These are phyloP conservation scores for Mya arenaria DNA, from an alignment of 1,140 invertebrate genomes.

Conservation along the genomic window DNA sequence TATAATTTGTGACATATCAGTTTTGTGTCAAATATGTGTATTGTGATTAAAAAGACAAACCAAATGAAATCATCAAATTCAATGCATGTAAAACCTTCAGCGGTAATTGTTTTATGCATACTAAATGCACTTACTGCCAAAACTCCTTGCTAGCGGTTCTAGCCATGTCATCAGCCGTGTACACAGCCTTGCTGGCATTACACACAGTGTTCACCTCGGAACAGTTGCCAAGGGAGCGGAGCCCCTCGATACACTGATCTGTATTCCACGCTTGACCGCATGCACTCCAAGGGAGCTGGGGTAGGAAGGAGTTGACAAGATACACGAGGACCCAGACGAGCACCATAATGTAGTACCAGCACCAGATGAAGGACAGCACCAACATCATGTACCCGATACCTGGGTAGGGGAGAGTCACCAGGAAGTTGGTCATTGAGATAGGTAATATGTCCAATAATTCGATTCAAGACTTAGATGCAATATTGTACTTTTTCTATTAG, in stretches of 20 bases:
- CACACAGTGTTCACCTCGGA: background rate
- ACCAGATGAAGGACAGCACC: conserved; percentile 61
- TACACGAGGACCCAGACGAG: conserved; percentile 98
- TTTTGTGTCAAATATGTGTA: no score
- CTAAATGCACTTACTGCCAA: conserved; percentile 63
- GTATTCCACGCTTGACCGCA: conserved; percentile 95
- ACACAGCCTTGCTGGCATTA: conserved; percentile 5
- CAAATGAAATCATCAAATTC: no score
- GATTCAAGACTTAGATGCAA: no score
- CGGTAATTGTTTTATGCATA: background rate
- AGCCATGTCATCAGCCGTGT: background rate
- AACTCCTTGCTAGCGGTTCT: conserved; percentile 64
- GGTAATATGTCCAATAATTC: no score
- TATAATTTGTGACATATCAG: no score
- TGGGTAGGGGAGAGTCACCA: conserved; percentile 2
- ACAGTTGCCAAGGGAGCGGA: background rate
- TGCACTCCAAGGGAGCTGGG: conserved; percentile 93
- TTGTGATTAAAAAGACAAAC: no score
- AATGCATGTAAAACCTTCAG: no score
- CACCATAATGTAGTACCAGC: conserved; percentile 80
- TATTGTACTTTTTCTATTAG: no score
- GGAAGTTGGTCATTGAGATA: no score
- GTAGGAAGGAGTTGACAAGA: conserved; percentile 83
- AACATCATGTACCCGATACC: conserved; percentile 68
- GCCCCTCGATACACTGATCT: conserved; percentile 53